Conservation (phyloP, 2,888 invertebrate species). For the Philhelius pedissequus region DNA sequence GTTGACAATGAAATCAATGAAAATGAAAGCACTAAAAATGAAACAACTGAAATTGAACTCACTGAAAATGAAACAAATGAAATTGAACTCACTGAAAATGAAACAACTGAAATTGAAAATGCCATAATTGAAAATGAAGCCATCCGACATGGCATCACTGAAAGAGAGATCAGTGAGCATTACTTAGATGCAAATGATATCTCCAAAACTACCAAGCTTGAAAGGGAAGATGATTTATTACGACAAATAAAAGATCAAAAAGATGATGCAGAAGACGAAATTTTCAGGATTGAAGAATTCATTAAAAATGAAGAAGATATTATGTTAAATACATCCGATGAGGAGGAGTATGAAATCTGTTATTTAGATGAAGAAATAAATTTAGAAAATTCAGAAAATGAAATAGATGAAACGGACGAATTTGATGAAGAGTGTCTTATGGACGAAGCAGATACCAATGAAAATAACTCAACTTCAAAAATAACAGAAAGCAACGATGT, state of each 20-base stretch:
- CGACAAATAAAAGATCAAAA: not conserved
- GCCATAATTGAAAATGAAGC: not conserved
- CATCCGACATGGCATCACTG: too few species aligned
- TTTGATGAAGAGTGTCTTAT: not conserved
- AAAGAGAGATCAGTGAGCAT: too few species aligned
- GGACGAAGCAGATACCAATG: not conserved
- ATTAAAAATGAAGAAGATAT: not conserved
- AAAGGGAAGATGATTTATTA: not conserved
- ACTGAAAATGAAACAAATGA: not conserved
- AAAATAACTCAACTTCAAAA: not conserved
- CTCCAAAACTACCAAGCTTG: too few species aligned
- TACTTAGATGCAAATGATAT: too few species aligned
- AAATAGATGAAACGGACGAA: not conserved
- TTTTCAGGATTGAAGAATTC: not conserved
- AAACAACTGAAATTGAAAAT: too few species aligned
- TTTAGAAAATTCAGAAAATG: not conserved
- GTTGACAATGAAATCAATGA: not conserved
- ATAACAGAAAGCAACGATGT: not conserved
- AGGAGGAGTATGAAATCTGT: not conserved
- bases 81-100: not conserved
- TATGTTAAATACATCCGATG: not conserved
- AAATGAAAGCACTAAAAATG: not conserved
- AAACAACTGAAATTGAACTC: not conserved
- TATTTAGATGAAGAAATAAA: slow-evolving; percentile 6
- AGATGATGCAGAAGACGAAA: not conserved